Evolutionary conservation across 2,113 vertebrate species (phyloP).

Genomic region (Phasianus colchicus): DNA sequence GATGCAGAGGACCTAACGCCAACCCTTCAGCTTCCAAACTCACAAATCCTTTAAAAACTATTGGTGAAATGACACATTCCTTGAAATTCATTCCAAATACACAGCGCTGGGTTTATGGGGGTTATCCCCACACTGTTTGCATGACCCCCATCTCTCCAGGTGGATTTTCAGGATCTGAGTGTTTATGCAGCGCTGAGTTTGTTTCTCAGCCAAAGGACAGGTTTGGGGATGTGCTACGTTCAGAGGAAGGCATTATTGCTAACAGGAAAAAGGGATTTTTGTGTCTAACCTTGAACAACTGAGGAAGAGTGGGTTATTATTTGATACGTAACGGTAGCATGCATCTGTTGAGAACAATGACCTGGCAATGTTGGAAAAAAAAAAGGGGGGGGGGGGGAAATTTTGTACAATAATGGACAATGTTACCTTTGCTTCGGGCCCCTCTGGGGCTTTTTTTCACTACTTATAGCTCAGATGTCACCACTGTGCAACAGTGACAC

Average conservation of each 20-base stretch:
- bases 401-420: background rate
- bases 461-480: background rate
- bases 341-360: background rate
- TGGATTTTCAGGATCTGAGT: background rate
- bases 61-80: background rate
- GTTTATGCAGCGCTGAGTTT: background rate
- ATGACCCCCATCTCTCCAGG: background rate
- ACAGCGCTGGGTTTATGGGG: background rate
- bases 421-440: conserved; percentile 7
- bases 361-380: background rate
- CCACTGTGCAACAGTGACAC: background rate
- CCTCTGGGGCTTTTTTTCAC: background rate
- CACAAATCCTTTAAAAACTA: background rate
- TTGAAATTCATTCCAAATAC: background rate
- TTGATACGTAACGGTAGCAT: background rate
- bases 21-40: background rate
- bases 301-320: conserved; percentile 21
- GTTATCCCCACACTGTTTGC: background rate
- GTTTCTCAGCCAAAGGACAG: background rate
- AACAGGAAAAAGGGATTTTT: background rate
- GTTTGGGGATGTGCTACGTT: background rate
- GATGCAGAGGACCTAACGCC: background rate
- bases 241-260: background rate
- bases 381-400: background rate
- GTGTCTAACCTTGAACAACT: background rate